phyloP scores from a whole-genome alignment of 2,797 vertebrate genomes.

The Apodemus agrarius region DNA sequence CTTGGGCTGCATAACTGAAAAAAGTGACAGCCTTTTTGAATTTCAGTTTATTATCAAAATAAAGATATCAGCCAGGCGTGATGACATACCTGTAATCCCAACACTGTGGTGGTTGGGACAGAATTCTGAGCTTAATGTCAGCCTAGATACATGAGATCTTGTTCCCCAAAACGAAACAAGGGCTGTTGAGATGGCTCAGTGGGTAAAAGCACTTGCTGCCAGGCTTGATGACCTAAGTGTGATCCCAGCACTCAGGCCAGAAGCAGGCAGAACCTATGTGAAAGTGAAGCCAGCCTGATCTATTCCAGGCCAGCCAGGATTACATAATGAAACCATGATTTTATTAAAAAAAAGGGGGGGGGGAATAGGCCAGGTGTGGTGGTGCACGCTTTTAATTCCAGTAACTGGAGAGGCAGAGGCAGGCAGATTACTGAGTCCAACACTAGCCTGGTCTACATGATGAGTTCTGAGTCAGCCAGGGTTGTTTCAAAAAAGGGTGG shows the following conservation, averaged over 20 bases:
- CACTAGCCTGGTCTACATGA: background rate
- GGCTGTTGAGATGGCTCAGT: too few relatives aligned
- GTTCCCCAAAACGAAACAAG: background rate
- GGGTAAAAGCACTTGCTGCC: background rate
- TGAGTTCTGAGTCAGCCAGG: background rate
- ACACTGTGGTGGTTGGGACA: background rate
- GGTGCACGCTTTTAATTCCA: background rate
- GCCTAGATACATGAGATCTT: background rate
- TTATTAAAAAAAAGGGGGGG: background rate
- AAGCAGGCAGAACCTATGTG: background rate
- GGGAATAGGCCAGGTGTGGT: background rate
- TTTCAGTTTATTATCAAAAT: conserved; percentile 21
- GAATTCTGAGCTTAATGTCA: background rate
- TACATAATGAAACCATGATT: background rate
- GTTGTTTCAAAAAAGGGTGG: background rate
- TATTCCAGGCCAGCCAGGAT: background rate
- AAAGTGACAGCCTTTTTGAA: conserved; percentile 26
- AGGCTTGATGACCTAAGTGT: background rate
- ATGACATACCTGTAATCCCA: background rate
- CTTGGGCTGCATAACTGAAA: background rate
- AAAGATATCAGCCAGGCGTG: background rate
- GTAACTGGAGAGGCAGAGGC: background rate
- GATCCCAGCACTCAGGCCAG: too few relatives aligned
- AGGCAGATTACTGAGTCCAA: background rate
- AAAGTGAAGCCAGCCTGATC: background rate